These are phyloP conservation scores for Capitulum mitella DNA, from an alignment of 2,888 invertebrate species.

Conservation along the genomic window DNA sequence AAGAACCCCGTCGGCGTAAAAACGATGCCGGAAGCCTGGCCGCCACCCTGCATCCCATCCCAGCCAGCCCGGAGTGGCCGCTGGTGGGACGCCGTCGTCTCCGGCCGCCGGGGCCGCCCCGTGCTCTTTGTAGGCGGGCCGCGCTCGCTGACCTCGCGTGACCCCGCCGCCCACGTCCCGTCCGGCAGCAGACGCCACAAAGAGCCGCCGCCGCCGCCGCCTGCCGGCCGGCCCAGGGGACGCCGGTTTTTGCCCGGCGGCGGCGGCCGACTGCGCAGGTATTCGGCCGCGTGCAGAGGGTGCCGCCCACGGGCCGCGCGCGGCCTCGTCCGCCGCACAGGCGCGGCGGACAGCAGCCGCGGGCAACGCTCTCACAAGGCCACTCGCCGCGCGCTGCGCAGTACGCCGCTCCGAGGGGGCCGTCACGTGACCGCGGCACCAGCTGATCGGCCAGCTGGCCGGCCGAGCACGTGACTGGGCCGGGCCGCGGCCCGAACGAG, in stretches of 20 bases:
- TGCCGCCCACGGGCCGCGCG: constrained; percentile 8
- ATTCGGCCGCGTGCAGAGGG: not conserved
- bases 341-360: not conserved
- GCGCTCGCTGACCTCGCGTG: too few relatives aligned
- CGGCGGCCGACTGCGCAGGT: not conserved
- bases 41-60: not conserved
- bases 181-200: not conserved
- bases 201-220: not conserved
- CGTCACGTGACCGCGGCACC: not conserved
- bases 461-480: not conserved
- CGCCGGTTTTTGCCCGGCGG: not conserved
- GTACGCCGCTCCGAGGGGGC: not conserved
- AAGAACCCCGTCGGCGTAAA: not conserved
- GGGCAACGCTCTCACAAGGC: not conserved
- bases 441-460: not conserved
- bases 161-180: not conserved
- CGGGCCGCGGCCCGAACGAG: not conserved
- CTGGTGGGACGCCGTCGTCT: too few relatives aligned
- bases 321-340: not conserved
- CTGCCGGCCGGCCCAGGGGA: not conserved
- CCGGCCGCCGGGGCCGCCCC: too few relatives aligned
- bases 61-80: too few relatives aligned
- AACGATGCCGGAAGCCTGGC: not conserved
- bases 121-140: too few relatives aligned
- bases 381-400: not conserved